Evolutionary conservation across 2,888 invertebrate species (phyloP), one percentile per base, ranked within the genome.

Genomic region (Drosophila eohydei): DNA sequence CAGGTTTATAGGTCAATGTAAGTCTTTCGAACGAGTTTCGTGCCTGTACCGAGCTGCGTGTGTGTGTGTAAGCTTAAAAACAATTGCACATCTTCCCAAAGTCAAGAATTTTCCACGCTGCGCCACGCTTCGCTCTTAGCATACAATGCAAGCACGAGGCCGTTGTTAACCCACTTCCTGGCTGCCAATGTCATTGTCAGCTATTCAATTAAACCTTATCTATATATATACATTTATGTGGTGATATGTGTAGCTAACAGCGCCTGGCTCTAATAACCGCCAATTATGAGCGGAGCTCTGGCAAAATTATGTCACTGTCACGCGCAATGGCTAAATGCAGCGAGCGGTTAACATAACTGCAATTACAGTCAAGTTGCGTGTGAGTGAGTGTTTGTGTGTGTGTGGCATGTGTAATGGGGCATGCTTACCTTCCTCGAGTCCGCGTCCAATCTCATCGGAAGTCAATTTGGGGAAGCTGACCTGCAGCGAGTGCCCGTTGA

Each of bases 401-500:
- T 63, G 50, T 50, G 51, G 54, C 36, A 21, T 56, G 46, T 59
- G 55, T 21, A 21, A 8, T 51, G 36, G 21, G 14, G 55, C 54
- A 56, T 64, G 65, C 86, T 84, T 94, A 96, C 96, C 97, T 95
- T 96, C 97, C 92, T 96, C 97, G 51, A 96, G 93, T 44, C 95
- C 95, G 21, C 95, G 94, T 79, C 95, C 95, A 21, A 96, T 92
- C 71, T 96, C 96, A 48, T 94, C 94, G 2, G 95, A 94, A 7
- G 95, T 94, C 66, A 97, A 93, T 91, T 95, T 95, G 0, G 97
- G 97, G 81, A 97, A 93, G 28, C 95, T 95, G 66, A 97, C 94
- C 92, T 97, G 96, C 51, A 97, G 92, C 40, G 96, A 96, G 91
- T 96, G 95, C 0, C 96, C 95, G 82, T 95, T 96, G 80, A 97